phyloP scores from a whole-genome alignment of 1,140 invertebrate species.

The Heliothis subflexa region DNA sequence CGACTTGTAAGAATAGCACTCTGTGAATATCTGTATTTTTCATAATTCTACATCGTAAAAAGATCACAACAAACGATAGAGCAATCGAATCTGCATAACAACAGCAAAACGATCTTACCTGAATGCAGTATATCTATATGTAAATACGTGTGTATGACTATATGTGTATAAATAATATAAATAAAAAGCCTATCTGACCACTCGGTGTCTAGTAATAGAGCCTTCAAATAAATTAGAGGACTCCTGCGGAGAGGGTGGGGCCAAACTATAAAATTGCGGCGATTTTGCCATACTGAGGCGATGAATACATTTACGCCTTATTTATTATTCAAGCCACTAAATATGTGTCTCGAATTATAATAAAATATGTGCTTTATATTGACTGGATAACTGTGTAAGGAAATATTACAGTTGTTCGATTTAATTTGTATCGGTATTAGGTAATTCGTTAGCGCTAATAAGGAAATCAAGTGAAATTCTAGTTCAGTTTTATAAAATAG shows the following conservation, averaged over 20 bases:
- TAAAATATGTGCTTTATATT: slow-evolving; percentile 34
- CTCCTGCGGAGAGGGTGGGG: slow-evolving; percentile 33
- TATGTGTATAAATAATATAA: slow-evolving; percentile 19
- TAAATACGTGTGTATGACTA: slow-evolving; percentile 27
- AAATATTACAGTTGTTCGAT: slow-evolving; percentile 7
- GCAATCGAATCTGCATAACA: slow-evolving; percentile 34
- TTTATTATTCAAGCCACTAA: slow-evolving; percentile 29
- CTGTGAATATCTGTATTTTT: slow-evolving; percentile 10
- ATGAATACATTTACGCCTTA: slow-evolving; percentile 32
- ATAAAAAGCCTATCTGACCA: slow-evolving; percentile 39
- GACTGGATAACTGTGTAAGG: slow-evolving; percentile 17
- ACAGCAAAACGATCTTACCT: slow-evolving; percentile 8
- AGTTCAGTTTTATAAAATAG: too few species aligned
- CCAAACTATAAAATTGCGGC: neutral
- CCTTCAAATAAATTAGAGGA: slow-evolving; percentile 48
- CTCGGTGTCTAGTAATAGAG: slow-evolving; percentile 41
- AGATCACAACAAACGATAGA: slow-evolving; percentile 23
- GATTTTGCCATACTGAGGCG: slow-evolving; percentile 11
- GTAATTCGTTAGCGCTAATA: slow-evolving; percentile 3
- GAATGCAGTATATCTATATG: slow-evolving; percentile 8
- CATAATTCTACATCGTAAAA: slow-evolving; percentile 18
- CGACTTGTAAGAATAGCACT: slow-evolving; percentile 8
- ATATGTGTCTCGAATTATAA: slow-evolving; percentile 24
- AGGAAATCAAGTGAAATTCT: neutral
- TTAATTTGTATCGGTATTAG: slow-evolving; percentile 9